Conservation (phyloP, 2,888 invertebrate species). For the Fragum whitleyi region DNA sequence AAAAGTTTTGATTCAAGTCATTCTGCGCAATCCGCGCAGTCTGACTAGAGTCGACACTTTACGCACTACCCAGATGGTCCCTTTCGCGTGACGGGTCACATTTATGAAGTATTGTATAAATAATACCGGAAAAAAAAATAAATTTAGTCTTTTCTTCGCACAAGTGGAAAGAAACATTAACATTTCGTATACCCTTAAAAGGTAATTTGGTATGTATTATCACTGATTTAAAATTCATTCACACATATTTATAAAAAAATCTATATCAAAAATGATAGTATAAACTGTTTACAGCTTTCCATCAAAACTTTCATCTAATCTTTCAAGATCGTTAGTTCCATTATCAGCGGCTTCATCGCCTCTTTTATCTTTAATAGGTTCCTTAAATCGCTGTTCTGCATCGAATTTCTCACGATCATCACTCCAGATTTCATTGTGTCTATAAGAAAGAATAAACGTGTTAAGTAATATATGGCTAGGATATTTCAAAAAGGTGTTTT, state of each 20-base stretch:
- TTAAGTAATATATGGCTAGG: slow-evolving; percentile 5
- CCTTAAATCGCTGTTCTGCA: slow-evolving; percentile 6
- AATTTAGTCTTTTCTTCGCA: too few relatives aligned
- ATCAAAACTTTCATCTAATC: slow-evolving; percentile 23
- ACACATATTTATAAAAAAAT: neutral
- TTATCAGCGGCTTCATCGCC: slow-evolving; percentile 12
- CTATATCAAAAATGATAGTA: slow-evolving; percentile 1
- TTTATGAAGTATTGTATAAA: too few relatives aligned
- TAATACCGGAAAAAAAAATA: too few relatives aligned
- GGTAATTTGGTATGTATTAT: neutral
- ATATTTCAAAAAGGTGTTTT: neutral
- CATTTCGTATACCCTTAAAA: neutral
- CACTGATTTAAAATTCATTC: slow-evolving; percentile 5
- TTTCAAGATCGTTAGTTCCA: slow-evolving; percentile 28
- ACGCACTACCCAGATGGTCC: too few relatives aligned
- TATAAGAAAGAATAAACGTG: neutral
- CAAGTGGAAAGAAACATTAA: too few relatives aligned
- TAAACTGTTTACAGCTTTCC: slow-evolving; percentile 25
- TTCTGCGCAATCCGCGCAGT: too few relatives aligned
- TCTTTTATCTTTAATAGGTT: slow-evolving; percentile 24
- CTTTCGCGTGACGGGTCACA: too few relatives aligned
- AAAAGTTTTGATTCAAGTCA: too few relatives aligned
- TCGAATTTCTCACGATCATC: slow-evolving; percentile 31
- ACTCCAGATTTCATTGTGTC: slow-evolving; percentile 34
- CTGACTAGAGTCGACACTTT: too few relatives aligned